phyloP scores from a whole-genome alignment of 2,888 invertebrate species.

The Tanaodytes sp. region DNA sequence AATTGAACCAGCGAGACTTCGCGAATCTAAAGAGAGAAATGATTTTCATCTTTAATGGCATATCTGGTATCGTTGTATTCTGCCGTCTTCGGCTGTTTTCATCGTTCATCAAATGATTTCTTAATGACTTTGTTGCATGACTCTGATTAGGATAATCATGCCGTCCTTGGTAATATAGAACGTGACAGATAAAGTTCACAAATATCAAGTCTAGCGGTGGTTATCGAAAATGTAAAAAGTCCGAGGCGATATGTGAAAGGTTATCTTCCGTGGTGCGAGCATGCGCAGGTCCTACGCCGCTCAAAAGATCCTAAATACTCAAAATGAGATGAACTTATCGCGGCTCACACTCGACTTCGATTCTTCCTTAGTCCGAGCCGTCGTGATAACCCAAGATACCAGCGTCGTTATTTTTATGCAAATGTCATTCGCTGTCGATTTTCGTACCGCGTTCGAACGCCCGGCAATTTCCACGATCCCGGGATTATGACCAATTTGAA shows the following conservation, averaged over 20 bases:
- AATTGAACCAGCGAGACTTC: too few species aligned
- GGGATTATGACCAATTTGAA: too few species aligned
- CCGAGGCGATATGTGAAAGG: constrained; percentile 28
- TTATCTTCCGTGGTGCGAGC: constrained; percentile 26
- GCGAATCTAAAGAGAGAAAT: too few species aligned
- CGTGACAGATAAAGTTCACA: constrained; percentile 37
- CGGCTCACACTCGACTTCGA: constrained; percentile 23
- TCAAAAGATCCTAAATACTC: constrained; percentile 26
- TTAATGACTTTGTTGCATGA: constrained; percentile 33
- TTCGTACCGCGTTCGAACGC: too few species aligned
- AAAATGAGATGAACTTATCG: constrained; percentile 25
- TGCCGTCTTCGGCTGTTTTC: too few species aligned
- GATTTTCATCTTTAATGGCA: too few species aligned
- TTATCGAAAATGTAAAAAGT: constrained; percentile 29
- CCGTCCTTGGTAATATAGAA: constrained; percentile 44
- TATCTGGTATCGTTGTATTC: too few species aligned
- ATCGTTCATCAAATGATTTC: too few species aligned
- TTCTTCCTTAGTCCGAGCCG: constrained; percentile 28
- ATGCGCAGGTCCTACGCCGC: constrained; percentile 27
- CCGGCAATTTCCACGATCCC: too few species aligned
- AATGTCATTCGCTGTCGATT: too few species aligned
- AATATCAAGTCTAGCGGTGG: constrained; percentile 31
- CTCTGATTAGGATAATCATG: constrained; percentile 32
- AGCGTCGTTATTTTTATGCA: too few species aligned
- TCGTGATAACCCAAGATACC: constrained; percentile 45